A percentile compares a stretch with the other conserved stretches of the same genome.
Conservation (phyloP, 2,888 invertebrate species). For the Heliconius charithonia region DNA sequence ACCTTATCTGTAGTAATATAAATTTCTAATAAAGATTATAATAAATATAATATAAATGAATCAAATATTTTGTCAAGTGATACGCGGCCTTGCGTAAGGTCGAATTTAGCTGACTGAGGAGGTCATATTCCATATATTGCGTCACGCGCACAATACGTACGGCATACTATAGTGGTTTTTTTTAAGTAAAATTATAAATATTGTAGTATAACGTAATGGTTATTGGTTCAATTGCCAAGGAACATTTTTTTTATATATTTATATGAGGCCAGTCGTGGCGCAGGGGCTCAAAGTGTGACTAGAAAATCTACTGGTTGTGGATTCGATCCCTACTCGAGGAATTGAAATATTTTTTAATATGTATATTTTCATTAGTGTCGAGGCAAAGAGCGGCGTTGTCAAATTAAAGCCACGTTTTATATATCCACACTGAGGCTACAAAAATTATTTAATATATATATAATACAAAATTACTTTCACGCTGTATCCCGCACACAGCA, state of each 20-base stretch:
- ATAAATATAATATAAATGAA: neutral
- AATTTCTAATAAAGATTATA: neutral
- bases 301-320: too few species aligned
- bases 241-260: neutral
- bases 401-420: too few species aligned
- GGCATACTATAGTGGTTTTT: constrained; percentile 7
- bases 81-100: constrained; percentile 28
- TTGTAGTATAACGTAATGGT: neutral
- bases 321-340: too few species aligned
- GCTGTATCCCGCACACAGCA: too few species aligned
- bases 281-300: too few species aligned
- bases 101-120: constrained; percentile 32
- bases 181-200: neutral
- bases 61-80: constrained; percentile 18
- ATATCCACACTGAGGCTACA: too few species aligned
- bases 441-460: too few species aligned
- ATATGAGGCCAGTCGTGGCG: too few species aligned
- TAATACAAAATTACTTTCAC: too few species aligned
- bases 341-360: too few species aligned
- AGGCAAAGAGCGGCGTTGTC: too few species aligned
- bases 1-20: neutral
- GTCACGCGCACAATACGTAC: constrained; percentile 16
- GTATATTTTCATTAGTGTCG: too few species aligned
- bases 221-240: neutral
- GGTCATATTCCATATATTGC: constrained; percentile 28